These are phyloP conservation scores for Saguinus midas DNA, from an alignment of 2,113 vertebrate species.

Conservation along the genomic window DNA sequence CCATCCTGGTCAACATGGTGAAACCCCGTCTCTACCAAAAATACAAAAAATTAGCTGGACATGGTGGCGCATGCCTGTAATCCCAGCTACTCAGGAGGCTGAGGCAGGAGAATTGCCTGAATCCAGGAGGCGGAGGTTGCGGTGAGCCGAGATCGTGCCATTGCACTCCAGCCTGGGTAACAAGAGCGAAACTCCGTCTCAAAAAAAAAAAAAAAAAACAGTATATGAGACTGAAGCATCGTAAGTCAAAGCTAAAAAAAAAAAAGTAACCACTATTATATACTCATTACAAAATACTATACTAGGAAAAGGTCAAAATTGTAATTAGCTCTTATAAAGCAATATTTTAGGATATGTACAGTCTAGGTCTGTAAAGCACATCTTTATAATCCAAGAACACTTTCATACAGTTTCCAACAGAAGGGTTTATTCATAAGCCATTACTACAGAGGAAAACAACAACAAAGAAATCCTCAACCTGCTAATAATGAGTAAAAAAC, in stretches of 20 bases:
- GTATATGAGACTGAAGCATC: neutral
- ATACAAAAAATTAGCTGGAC: no score
- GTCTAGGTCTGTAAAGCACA: neutral
- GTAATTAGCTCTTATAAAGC: slow-evolving; percentile 38
- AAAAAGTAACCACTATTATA: slow-evolving; percentile 28
- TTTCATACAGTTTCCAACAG: neutral
- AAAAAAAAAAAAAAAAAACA: neutral
- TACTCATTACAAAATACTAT: slow-evolving; percentile 46
- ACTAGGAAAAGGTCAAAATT: slow-evolving; percentile 7
- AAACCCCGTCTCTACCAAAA: no score
- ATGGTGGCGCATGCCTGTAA: no score
- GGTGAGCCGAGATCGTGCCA: no score
- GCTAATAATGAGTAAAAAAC: slow-evolving; percentile 31
- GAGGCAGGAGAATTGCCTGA: no score
- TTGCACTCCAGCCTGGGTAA: no score
- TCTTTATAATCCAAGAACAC: neutral
- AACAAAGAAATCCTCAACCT: neutral
- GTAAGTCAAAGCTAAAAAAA: neutral
- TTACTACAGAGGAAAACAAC: neutral
- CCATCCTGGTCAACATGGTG: no score
- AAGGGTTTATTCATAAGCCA: slow-evolving; percentile 1
- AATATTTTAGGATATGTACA: neutral
- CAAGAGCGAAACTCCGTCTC: no score
- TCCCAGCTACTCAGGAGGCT: no score
- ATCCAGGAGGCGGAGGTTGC: no score